phyloP scores from a whole-genome alignment of 2,888 invertebrate species.

The Hypselothyrea guttata region DNA sequence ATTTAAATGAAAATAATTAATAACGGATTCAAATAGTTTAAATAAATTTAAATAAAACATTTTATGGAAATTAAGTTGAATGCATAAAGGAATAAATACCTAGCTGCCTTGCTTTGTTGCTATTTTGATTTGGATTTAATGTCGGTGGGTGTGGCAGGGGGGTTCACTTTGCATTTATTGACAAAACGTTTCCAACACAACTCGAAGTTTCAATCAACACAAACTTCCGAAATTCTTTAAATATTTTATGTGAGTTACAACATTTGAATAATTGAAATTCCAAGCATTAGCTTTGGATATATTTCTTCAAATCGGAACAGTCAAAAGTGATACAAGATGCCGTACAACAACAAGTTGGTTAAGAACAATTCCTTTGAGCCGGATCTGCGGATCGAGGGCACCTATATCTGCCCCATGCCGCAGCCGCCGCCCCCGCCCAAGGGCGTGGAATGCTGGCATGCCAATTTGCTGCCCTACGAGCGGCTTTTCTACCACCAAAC shows the following conservation, averaged over 20 bases:
- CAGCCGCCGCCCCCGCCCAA: slow-evolving; percentile 63
- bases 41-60: no score
- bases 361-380: slow-evolving; percentile 81
- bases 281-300: neutral
- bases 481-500: slow-evolving; percentile 84
- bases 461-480: slow-evolving; percentile 80
- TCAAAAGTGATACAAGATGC: slow-evolving; percentile 38
- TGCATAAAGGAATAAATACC: no score
- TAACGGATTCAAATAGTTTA: no score
- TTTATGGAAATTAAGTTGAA: no score
- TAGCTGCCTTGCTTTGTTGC: no score
- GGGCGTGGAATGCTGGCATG: slow-evolving; percentile 79
- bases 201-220: slow-evolving; percentile 1
- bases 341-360: slow-evolving; percentile 44
- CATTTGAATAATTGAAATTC: no score
- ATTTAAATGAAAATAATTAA: no score
- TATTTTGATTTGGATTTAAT: no score
- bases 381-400: slow-evolving; percentile 83
- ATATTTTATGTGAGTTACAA: neutral
- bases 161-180: slow-evolving; percentile 31
- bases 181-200: slow-evolving; percentile 46
- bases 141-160: no score
- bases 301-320: neutral
- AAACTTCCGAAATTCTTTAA: slow-evolving; percentile 5
- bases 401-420: slow-evolving; percentile 80